Percentiles rank a stretch among this genome's conserved stretches.
These are phyloP conservation scores for Macrobrachium nipponense DNA, from an alignment of 1,140 invertebrate species.

Conservation along the genomic window DNA sequence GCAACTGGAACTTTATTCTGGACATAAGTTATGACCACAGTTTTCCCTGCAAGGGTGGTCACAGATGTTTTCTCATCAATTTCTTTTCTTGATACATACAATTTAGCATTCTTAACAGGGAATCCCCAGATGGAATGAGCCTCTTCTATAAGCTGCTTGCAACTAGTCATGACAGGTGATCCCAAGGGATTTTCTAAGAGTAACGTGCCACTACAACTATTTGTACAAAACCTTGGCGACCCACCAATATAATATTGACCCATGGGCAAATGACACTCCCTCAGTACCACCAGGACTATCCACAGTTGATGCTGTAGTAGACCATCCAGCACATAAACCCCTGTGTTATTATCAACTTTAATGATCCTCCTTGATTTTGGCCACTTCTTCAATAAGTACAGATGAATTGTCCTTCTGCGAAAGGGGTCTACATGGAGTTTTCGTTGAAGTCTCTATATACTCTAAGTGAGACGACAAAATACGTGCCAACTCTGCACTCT, in stretches of 20 bases:
- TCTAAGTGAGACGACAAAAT: constrained; percentile 78
- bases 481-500: constrained; percentile 74
- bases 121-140: constrained; percentile 65
- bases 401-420: constrained; percentile 47
- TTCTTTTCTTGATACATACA: constrained; percentile 28
- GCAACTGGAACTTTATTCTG: constrained; percentile 19
- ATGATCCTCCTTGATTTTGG: constrained; percentile 67
- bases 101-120: constrained; percentile 29
- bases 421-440: constrained; percentile 75
- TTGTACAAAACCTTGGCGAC: constrained; percentile 75
- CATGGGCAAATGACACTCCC: constrained; percentile 67
- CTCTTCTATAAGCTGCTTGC: constrained; percentile 67
- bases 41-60: constrained; percentile 27
- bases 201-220: constrained; percentile 75
- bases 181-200: constrained; percentile 79
- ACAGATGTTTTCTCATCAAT: constrained; percentile 23
- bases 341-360: constrained; percentile 66
- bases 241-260: constrained; percentile 77
- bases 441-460: constrained; percentile 86
- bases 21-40: constrained; percentile 43
- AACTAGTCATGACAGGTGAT: constrained; percentile 64
- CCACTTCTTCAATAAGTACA: constrained; percentile 80
- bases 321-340: constrained; percentile 37
- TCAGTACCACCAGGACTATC: constrained; percentile 41
- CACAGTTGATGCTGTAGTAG: constrained; percentile 1